phyloP scores from a whole-genome alignment of 1,140 invertebrate genomes.

The Scaptomyza montana region DNA sequence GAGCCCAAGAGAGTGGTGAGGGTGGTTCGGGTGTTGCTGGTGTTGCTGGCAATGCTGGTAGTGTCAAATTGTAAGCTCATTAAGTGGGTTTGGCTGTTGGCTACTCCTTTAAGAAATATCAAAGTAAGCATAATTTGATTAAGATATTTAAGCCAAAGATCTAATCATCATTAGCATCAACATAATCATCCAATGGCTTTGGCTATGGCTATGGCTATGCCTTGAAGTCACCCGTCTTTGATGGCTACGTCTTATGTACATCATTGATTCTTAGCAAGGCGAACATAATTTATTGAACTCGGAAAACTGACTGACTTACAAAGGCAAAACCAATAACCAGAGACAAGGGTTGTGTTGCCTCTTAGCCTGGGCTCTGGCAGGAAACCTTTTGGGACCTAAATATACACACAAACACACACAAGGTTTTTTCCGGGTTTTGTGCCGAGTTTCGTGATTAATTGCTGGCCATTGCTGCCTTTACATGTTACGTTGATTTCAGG shows the following conservation, averaged over 20 bases:
- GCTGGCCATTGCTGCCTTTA: conserved; percentile 53
- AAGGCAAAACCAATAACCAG: conserved; percentile 8
- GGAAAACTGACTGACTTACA: conserved; percentile 45
- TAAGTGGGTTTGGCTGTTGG: conserved; percentile 71
- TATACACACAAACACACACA: conserved; percentile 44
- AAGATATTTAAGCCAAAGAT: conserved; percentile 81
- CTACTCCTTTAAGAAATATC: conserved; percentile 61
- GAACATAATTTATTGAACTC: conserved; percentile 77
- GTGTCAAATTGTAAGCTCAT: conserved; percentile 76
- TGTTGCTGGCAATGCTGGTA: neutral
- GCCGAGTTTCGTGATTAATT: conserved; percentile 68
- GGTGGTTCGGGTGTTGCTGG: neutral
- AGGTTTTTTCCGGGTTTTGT: conserved; percentile 64
- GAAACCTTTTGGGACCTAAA: conserved; percentile 76
- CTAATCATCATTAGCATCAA: conserved; percentile 82
- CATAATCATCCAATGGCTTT: conserved; percentile 54
- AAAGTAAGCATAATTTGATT: conserved; percentile 83
- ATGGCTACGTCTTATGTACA: conserved; percentile 65
- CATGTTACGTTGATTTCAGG: conserved; percentile 68
- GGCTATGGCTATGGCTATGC: conserved; percentile 34
- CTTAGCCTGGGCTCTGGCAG: neutral
- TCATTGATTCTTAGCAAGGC: conserved; percentile 63
- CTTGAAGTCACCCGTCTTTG: conserved; percentile 60
- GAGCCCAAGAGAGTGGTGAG: neutral
- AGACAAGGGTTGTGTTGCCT: neutral